These are phyloP conservation scores for Melanotaenia nigrans DNA, from an alignment of 2,797 vertebrate species.

Conservation along the genomic window DNA sequence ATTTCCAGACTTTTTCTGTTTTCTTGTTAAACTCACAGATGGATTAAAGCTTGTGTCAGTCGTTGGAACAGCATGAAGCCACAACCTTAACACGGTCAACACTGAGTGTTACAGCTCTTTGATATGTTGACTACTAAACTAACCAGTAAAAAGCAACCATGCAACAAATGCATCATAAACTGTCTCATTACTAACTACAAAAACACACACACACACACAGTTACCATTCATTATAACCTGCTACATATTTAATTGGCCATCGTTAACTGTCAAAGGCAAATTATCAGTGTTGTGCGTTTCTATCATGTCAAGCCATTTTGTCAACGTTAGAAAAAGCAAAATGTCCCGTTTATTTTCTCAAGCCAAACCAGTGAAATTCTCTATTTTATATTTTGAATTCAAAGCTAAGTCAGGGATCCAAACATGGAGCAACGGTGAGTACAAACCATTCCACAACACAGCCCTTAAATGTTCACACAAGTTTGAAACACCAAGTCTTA, in stretches of 20 bases:
- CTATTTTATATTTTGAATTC: slow-evolving; percentile 87
- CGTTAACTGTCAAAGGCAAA: slow-evolving; percentile 35
- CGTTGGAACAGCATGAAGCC: slow-evolving; percentile 74
- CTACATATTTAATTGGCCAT: slow-evolving; percentile 55
- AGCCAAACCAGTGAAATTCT: slow-evolving; percentile 84
- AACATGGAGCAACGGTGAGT: slow-evolving; percentile 90
- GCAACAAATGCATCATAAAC: slow-evolving; percentile 59
- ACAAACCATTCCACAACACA: slow-evolving; percentile 78
- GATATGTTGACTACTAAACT: slow-evolving; percentile 48
- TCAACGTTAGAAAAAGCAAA: slow-evolving; percentile 59
- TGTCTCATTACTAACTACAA: slow-evolving; percentile 64
- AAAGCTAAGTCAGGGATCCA: slow-evolving; percentile 91
- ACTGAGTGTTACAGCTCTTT: slow-evolving; percentile 26
- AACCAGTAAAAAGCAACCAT: slow-evolving; percentile 50
- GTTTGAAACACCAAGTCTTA: slow-evolving; percentile 54
- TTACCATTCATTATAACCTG: slow-evolving; percentile 48
- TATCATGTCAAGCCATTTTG: slow-evolving; percentile 69
- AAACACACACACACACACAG: slow-evolving; percentile 21
- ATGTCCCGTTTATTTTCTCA: slow-evolving; percentile 60
- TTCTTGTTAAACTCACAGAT: slow-evolving; percentile 35
- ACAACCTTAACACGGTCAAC: slow-evolving; percentile 38
- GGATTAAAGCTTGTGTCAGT: slow-evolving; percentile 57
- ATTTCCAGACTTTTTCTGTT: slow-evolving; percentile 8
- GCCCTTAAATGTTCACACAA: slow-evolving; percentile 70
- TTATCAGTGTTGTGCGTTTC: slow-evolving; percentile 75